Base-by-base conservation (phyloP, 1,140 invertebrate genomes). In the Eufriesea mexicana region DNA sequence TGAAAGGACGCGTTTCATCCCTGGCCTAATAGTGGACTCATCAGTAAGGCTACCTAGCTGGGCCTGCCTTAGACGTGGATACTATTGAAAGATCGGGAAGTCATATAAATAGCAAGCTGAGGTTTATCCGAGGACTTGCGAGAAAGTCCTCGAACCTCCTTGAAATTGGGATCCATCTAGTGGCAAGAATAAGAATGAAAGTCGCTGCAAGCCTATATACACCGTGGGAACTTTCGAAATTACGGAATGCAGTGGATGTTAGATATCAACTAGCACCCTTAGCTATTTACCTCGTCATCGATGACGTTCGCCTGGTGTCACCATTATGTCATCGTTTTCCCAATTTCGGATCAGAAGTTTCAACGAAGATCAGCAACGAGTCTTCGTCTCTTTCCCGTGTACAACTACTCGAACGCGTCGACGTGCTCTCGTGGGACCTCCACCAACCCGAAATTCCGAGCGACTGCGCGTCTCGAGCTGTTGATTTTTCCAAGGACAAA, bases 181-280 rank as follows among this genome's bases (percentile, higher is more conserved):
- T n/a, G n/a, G n/a, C n/a, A n/a, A n/a, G n/a, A n/a, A n/a, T n/a
- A n/a, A n/a, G n/a, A n/a, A n/a, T n/a, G n/a, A n/a, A n/a, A n/a
- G n/a, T n/a, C n/a, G n/a, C n/a, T 57, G 61, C 35, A 47, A 7
- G 20, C 6, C 83, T 82, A 73, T 90, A 87, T 85, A 90, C n/a
- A n/a, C 92, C 91, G 90, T n/a, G n/a, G 87, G 92, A 93, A 94
- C 92, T 94, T 94, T 93, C 91, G 91, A 93, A 93, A 93, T 89
- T 93, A 90, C 90, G 91, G 88, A 93, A 93, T 91, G 89, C 89
- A 91, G 84, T 92, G 92, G 90, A 92, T 88, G 91, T 88, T 86
- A 89, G 92, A 94, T n/a, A n/a, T 93, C 93, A 92, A 89, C 90
- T 61, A 79, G 87, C 89, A 79, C 79, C 62, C 74, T 35, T 64